phyloP scores from a whole-genome alignment of 2,113 vertebrate genomes.

The Myrmophylax atrothorax region DNA sequence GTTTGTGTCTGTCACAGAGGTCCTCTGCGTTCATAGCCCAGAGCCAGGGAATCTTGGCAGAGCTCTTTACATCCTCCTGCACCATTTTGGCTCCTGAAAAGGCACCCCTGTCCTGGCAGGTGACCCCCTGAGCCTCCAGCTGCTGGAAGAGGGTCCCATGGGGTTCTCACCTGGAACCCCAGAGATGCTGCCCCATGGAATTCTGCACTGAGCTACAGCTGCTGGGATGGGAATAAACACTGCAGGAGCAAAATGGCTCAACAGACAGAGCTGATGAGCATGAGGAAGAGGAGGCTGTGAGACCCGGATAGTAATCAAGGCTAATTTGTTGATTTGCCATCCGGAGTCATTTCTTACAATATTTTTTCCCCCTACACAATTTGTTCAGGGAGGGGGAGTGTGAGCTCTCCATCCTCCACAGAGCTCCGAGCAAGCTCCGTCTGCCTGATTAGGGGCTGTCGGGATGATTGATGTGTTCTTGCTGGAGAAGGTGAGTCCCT shows the following conservation, averaged over 20 bases:
- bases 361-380: not conserved
- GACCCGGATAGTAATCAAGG: constrained; percentile 31
- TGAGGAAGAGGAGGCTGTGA: not conserved
- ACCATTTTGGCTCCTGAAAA: fast-evolving
- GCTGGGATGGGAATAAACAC: fast-evolving
- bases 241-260: fast-evolving
- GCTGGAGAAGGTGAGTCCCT: constrained; percentile 48
- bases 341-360: constrained; percentile 14
- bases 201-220: not conserved
- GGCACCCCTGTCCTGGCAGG: not conserved
- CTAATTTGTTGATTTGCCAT: constrained; percentile 64
- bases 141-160: not conserved
- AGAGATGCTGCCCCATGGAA: not conserved
- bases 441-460: constrained; percentile 66
- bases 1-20: not conserved
- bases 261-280: not conserved
- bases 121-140: not conserved
- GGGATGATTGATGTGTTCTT: constrained; percentile 60
- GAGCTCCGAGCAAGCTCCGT: constrained; percentile 17
- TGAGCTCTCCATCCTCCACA: not conserved
- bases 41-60: not conserved
- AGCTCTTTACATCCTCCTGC: not conserved
- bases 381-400: not conserved
- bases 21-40: not conserved
- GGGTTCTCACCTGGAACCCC: not conserved